Evolutionary conservation across 2,113 vertebrate genomes (phyloP), one percentile per base, ranked within the genome.

Genomic region (Eira barbara): DNA sequence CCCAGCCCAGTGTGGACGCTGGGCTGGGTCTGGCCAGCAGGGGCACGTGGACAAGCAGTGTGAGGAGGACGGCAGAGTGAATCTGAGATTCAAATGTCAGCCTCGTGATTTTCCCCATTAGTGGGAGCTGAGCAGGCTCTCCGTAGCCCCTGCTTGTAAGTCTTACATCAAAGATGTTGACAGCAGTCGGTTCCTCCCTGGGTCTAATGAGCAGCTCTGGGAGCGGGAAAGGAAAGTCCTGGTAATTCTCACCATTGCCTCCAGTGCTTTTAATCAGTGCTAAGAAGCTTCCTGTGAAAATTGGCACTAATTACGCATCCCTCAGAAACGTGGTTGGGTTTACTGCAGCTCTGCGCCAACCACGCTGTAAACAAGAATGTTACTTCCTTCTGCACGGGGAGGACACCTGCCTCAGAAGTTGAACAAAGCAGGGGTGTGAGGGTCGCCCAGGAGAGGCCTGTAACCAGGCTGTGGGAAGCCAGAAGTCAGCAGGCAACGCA

Each of bases 251-350:
- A 7, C 86, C 49, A 12, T 73, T 0, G 6, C 85, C 91, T 95
- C 76, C 20, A 15, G 76, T 59, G 74, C 34, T 89, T 93, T 79
- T 42, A 76, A 87, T 79, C 83, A 88, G 49, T 27, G 8, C 96
- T 79, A 42, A 92, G 94, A 89, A 76, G 95, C 91, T 97, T 96
- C 83, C 69, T 78, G 85, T 2, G 0, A 23, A 94, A 92, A 55
- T 4, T 23, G 36, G 45, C 31, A 59, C 88, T 96, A 59, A 80
- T 81, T 84, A 61, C 7, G 13, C 73, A 45, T 45, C 55, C 45
- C 87, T 59, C 74, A 81, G 85, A 94, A 4, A 57, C 20, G 74
- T 59, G 57, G 14, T 67, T 73, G 29, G 55, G 31, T 36, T 49
- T 78, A 20, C 74, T 25, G 79, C 79, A 52, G 92, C 71, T 18